These are phyloP conservation scores for Tenthredo distinguenda DNA, from an alignment of 2,888 invertebrate genomes.

Conservation along the genomic window DNA sequence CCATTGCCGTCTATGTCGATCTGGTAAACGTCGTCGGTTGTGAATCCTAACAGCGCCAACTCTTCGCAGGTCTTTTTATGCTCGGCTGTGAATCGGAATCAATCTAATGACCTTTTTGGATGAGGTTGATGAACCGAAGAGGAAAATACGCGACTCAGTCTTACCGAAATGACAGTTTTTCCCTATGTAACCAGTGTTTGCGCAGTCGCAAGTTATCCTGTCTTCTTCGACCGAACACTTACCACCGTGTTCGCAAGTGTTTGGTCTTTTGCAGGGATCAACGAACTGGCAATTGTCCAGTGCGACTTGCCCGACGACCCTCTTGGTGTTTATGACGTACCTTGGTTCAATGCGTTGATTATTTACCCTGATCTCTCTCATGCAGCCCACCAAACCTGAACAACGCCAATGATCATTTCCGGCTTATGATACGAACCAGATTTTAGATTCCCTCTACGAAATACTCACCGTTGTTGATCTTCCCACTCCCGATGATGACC, in stretches of 20 bases:
- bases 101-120: slow-evolving; percentile 11
- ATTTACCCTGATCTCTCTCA: slow-evolving; percentile 93
- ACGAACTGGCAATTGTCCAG: slow-evolving; percentile 94
- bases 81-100: slow-evolving; percentile 81
- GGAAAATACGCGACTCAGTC: slow-evolving; percentile 50
- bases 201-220: slow-evolving; percentile 93
- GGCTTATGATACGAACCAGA: neutral
- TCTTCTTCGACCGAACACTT: slow-evolving; percentile 94
- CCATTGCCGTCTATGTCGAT: slow-evolving; percentile 98
- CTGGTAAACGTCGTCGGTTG: slow-evolving; percentile 93
- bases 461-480: slow-evolving; percentile 79
- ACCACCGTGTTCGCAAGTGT: slow-evolving; percentile 95
- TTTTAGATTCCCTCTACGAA: neutral
- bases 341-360: slow-evolving; percentile 89
- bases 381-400: slow-evolving; percentile 94
- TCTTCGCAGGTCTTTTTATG: slow-evolving; percentile 96
- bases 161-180: slow-evolving; percentile 94
- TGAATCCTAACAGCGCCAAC: slow-evolving; percentile 91
- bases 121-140: neutral
- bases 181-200: slow-evolving; percentile 94
- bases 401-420: neutral
- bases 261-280: slow-evolving; percentile 92
- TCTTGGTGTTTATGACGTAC: slow-evolving; percentile 89
- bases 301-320: slow-evolving; percentile 93
- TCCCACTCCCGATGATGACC: slow-evolving; percentile 90